Evolutionary conservation across 2,797 vertebrate genomes (phyloP).

Genomic region (Sebastes vulpes): DNA sequence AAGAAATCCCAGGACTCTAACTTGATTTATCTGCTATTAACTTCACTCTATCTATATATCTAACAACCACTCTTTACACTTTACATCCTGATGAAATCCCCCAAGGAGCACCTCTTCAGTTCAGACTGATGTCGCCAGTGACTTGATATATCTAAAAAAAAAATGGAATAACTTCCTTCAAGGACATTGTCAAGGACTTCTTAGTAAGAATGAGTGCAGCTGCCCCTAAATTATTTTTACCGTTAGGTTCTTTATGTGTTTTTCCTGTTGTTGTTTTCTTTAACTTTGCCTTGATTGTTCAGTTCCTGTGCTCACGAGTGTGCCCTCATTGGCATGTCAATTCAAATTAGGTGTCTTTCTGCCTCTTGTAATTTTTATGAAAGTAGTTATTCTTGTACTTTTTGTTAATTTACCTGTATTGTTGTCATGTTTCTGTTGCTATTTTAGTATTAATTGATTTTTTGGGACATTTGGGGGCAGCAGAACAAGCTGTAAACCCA

Average conservation of each 20-base stretch:
- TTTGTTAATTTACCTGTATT: neutral
- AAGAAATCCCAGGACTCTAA: neutral
- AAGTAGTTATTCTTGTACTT: neutral
- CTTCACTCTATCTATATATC: constrained; percentile 2
- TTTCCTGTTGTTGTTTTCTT: constrained; percentile 41
- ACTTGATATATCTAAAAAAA: constrained; percentile 7
- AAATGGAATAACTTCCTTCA: constrained; percentile 43
- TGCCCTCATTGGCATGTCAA: neutral
- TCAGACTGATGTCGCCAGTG: constrained; percentile 6
- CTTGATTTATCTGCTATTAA: constrained; percentile 17
- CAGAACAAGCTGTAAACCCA: neutral
- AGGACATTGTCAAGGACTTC: constrained; percentile 48
- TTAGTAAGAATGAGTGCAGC: constrained; percentile 17
- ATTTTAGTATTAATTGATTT: neutral
- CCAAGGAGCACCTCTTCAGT: constrained; percentile 5
- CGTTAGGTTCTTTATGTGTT: neutral
- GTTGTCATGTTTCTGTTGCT: neutral
- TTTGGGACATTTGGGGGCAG: neutral
- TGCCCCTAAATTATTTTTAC: neutral
- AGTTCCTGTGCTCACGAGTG: neutral
- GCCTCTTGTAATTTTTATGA: neutral
- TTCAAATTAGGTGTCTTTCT: constrained; percentile 3
- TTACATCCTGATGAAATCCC: constrained; percentile 31
- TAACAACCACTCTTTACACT: neutral
- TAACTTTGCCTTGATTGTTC: neutral